Evolutionary conservation across 2,113 vertebrate genomes (phyloP).

Genomic region (Python bivittatus): DNA sequence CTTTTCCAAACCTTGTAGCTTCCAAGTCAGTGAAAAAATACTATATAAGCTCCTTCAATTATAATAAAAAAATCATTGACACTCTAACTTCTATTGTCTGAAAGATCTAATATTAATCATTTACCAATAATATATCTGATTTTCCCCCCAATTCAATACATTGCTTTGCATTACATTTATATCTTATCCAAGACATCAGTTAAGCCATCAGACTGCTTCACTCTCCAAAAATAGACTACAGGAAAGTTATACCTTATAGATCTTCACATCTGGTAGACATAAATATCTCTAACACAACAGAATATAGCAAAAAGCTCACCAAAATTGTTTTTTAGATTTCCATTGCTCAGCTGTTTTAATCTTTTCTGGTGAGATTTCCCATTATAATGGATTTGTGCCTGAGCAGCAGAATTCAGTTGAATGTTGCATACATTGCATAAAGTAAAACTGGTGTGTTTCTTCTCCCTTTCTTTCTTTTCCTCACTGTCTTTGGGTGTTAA

Average conservation of each 20-base stretch:
- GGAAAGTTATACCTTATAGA: neutral
- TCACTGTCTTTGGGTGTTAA: slow-evolving; percentile 63
- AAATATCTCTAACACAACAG: neutral
- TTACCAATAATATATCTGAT: neutral
- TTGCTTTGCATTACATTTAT: neutral
- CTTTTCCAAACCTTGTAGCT: neutral
- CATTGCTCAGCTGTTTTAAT: slow-evolving; percentile 76
- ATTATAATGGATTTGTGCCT: slow-evolving; percentile 80
- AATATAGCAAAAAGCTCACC: slow-evolving; percentile 62
- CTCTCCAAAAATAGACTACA: neutral
- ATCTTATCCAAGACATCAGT: neutral
- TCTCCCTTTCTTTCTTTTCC: slow-evolving; percentile 73
- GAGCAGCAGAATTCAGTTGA: slow-evolving; percentile 78
- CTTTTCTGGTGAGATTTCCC: slow-evolving; percentile 82
- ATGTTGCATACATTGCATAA: slow-evolving; percentile 80
- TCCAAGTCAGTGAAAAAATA: neutral
- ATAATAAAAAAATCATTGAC: neutral
- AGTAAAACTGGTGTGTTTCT: slow-evolving; percentile 74
- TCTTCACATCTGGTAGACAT: neutral
- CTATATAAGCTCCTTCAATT: neutral
- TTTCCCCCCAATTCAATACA: neutral
- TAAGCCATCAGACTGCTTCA: neutral
- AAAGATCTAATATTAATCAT: neutral
- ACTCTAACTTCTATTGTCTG: neutral
- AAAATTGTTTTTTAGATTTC: slow-evolving; percentile 63